Conservation (phyloP, 2,888 invertebrate genomes). For the Caenorhabditis sulstoni region DNA sequence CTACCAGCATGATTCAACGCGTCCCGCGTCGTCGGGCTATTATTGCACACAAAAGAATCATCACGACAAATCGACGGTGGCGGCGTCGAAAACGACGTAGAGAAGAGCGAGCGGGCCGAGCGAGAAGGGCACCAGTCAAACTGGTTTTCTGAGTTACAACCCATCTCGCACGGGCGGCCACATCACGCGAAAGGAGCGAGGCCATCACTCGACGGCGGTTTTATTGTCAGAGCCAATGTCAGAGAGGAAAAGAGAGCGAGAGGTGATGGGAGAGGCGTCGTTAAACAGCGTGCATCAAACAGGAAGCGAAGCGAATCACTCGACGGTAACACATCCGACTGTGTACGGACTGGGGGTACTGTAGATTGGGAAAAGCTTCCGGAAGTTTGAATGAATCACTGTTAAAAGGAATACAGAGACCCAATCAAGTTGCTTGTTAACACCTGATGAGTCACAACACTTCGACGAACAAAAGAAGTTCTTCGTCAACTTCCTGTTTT, state of each 20-base stretch:
- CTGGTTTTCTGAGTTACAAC: conserved; percentile 57
- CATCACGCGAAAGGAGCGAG: conserved; percentile 26
- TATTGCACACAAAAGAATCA: conserved; percentile 54
- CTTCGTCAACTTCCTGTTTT: not conserved
- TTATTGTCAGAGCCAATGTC: conserved; percentile 47
- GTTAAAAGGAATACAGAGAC: too few relatives aligned
- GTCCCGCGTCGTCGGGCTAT: conserved; percentile 28
- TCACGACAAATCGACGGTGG: conserved; percentile 36
- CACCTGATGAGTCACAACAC: conserved; percentile 26
- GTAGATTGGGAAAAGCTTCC: not conserved
- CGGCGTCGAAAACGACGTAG: conserved; percentile 25
- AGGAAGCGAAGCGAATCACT: conserved; percentile 14
- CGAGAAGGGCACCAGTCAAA: conserved; percentile 48
- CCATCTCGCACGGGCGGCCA: conserved; percentile 23
- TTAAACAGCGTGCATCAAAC: conserved; percentile 45
- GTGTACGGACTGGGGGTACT: not conserved
- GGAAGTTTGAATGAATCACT: not conserved
- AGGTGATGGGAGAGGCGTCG: conserved; percentile 42
- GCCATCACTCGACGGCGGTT: conserved; percentile 21
- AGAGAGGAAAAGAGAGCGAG: conserved; percentile 27
- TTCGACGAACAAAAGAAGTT: conserved; percentile 29
- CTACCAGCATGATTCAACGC: conserved; percentile 47
- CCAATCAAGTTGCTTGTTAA: too few relatives aligned
- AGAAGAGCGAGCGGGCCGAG: conserved; percentile 40
- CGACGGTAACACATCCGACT: not conserved